Evolutionary conservation across 2,888 invertebrate species (phyloP), one percentile per base, ranked within the genome.

Genomic region (Pterobdella sp.): DNA sequence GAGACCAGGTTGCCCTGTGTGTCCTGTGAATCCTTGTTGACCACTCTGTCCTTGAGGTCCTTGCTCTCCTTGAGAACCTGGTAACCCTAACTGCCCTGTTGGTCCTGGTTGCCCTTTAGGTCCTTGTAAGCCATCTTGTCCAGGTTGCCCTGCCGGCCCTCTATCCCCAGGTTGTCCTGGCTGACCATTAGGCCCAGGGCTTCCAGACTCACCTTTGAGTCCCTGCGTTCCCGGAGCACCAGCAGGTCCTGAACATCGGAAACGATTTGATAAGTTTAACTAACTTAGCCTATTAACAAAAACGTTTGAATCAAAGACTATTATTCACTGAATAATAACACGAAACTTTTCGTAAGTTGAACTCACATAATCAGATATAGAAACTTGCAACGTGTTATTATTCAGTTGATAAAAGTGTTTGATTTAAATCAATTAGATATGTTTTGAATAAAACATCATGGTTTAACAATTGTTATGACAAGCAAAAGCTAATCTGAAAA

Each of bases 1-100:
- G 14, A 79, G 75, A 72, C 81, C 81, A 4, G 77, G 36, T 10
- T 77, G 72, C 56, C 81, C 81, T 26, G 78, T 69, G 7, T 77
- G 1, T 68, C 81, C 81, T 79, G 79, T 72, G 66, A 75, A 64
- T 72, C 73, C 73, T 34, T 29, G 56, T n/a, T 64, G 64, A 4
- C 74, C 74, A 36, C 56, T 0, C 1, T 72, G 69, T 42, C 75
- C 76, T 36, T 64, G 49, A 67, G 74, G 72, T 26, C 76, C 76
- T 60, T 26, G 70, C 32, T 60, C 65, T 26, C 76, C 75, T 56
- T 32, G 35, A 18, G 29, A 22, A n/a, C 71, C 71, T 63, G 63
- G 26, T n/a, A 18, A 26, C 29, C 71, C 71, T 49, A 1, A 4
- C 26, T 18, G 22, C 7, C 71, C 71, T 22, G 36, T 10, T 52